Evolutionary conservation across 2,888 invertebrate genomes (phyloP).

Genomic region (Drosophila formosana): DNA sequence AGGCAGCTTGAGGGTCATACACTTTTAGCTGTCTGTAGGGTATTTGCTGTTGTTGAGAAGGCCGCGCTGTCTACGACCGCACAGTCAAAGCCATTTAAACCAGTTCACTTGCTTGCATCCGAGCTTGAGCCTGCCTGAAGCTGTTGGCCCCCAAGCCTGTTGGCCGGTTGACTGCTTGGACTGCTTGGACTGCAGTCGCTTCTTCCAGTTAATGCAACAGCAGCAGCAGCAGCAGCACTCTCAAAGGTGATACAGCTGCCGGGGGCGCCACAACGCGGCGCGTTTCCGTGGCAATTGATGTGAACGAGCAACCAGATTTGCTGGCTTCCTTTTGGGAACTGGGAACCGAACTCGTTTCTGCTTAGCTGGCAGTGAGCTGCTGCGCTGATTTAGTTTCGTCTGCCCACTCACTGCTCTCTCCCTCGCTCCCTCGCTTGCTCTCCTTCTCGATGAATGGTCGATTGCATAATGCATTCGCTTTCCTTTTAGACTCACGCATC

Average conservation of each 20-base stretch:
- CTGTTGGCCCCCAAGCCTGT: slow-evolving; percentile 20
- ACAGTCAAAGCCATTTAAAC: slow-evolving; percentile 59
- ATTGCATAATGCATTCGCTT: slow-evolving; percentile 60
- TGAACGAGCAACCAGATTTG: slow-evolving; percentile 34
- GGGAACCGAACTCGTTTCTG: slow-evolving; percentile 42
- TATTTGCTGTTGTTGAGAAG: background rate
- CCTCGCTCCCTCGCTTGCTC: background rate
- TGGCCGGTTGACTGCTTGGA: slow-evolving; percentile 9
- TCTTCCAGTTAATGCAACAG: slow-evolving; percentile 46
- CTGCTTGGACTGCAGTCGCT: slow-evolving; percentile 8
- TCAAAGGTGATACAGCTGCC: slow-evolving; percentile 25
- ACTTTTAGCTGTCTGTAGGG: background rate
- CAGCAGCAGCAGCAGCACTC: slow-evolving; percentile 7
- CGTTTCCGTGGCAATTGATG: slow-evolving; percentile 69
- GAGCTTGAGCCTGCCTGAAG: slow-evolving; percentile 19
- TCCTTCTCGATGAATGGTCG: slow-evolving; percentile 5
- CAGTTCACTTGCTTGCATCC: slow-evolving; percentile 57
- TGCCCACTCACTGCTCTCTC: slow-evolving; percentile 26
- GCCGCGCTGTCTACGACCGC: slow-evolving; percentile 29
- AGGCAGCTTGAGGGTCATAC: background rate
- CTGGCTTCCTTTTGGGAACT: slow-evolving; percentile 46
- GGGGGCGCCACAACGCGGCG: slow-evolving; percentile 20
- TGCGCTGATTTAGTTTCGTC: slow-evolving; percentile 74
- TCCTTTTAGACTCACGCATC: slow-evolving; percentile 58
- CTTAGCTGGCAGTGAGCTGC: slow-evolving; percentile 5